Percentiles rank a stretch among this genome's conserved stretches.
Evolutionary conservation across 1,140 invertebrate species (phyloP).

Genomic region (Procambarus clarkii): DNA sequence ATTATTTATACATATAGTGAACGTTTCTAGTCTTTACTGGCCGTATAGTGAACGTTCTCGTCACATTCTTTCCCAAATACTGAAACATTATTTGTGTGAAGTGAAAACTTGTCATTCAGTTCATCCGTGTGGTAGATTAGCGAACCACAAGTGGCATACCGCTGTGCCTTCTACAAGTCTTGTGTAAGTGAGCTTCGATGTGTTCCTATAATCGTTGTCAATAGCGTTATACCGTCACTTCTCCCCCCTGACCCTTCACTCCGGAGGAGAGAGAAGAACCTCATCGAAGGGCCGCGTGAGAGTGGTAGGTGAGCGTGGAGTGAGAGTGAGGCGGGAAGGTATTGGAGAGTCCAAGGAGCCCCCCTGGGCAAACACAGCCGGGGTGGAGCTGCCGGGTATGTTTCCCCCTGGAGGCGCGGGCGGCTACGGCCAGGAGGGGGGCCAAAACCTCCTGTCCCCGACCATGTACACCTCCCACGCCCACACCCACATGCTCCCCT

Average conservation of each 20-base stretch:
- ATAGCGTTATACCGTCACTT: not conserved
- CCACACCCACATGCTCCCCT: slow-evolving; percentile 70
- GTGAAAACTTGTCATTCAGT: not conserved
- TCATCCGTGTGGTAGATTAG: not conserved
- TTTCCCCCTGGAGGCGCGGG: slow-evolving; percentile 68
- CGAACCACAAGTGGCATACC: not conserved
- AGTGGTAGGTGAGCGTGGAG: not conserved
- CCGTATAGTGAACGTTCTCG: not conserved
- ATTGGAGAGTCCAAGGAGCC: not conserved
- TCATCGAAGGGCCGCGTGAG: not conserved
- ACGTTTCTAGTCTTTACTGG: not conserved
- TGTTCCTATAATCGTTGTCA: not conserved
- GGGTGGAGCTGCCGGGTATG: slow-evolving; percentile 65
- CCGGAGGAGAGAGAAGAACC: not conserved
- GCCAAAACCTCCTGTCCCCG: slow-evolving; percentile 69
- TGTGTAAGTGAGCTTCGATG: not conserved
- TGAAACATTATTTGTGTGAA: not conserved
- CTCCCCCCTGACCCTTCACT: not conserved
- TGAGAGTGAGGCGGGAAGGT: not conserved
- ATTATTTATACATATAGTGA: too few species aligned
- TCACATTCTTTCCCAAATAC: not conserved
- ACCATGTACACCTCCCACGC: slow-evolving; percentile 70
- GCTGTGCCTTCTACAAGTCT: slow-evolving; percentile 10
- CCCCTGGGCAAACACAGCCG: slow-evolving; percentile 7
- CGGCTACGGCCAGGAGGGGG: slow-evolving; percentile 66